Conservation (phyloP, 2,888 invertebrate species). For the Stomorhina lunata region DNA sequence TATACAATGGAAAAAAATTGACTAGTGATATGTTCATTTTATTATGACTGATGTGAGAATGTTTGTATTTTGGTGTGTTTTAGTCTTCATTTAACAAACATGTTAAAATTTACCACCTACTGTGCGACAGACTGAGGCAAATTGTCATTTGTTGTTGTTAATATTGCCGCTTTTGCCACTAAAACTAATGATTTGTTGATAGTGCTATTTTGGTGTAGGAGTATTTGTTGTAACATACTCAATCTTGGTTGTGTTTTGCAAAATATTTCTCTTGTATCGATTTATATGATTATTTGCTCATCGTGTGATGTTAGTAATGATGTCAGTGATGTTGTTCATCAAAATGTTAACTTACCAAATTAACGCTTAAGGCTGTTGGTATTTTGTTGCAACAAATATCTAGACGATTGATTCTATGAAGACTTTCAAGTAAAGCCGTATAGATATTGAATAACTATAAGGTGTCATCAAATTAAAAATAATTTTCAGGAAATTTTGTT, state of each 20-base stretch:
- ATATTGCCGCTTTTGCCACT: background rate
- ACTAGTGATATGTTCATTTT: background rate
- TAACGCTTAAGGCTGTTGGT: background rate
- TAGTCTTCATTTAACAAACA: background rate
- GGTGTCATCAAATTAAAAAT: background rate
- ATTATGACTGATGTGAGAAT: background rate
- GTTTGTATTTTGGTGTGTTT: background rate
- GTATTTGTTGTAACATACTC: background rate
- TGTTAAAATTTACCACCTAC: no score
- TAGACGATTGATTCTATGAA: slow-evolving; percentile 4
- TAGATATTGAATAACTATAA: background rate
- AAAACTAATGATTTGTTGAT: background rate
- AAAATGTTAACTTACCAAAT: background rate
- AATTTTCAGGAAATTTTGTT: no score
- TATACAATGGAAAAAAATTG: background rate
- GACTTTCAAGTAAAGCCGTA: background rate
- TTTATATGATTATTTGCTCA: slow-evolving; percentile 16
- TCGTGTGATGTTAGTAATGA: background rate
- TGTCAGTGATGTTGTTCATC: background rate
- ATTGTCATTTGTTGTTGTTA: slow-evolving; percentile 33
- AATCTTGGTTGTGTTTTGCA: background rate
- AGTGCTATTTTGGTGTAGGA: background rate
- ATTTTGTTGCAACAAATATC: slow-evolving; percentile 4
- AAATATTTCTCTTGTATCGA: background rate
- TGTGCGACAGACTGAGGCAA: slow-evolving; percentile 49